Base-by-base conservation (phyloP, 2,797 vertebrate genomes). In the Sebastes baramenuke region DNA sequence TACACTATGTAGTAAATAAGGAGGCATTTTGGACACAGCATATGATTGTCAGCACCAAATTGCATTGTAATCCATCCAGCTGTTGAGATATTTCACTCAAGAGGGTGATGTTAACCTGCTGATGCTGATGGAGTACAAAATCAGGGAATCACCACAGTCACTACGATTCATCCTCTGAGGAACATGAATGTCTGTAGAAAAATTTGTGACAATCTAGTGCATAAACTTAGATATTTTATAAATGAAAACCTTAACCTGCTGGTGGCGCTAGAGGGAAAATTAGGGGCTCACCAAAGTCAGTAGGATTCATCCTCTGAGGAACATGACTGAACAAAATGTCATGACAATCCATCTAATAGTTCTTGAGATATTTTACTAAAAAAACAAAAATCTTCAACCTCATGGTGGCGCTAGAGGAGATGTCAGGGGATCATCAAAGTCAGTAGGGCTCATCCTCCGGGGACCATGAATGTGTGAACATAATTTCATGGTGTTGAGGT, bases 341-440 rank as follows among this genome's bases (percentile, higher is more conserved):
- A 14, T 16, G 38, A 42, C 38, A 16, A 42, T 42, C 38, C 38
- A 42, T 42, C 0, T 42, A 42, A 0, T 42, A 42, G 38, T 42
- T 42, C 38, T 42, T 0, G 38, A 42, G 38, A 42, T 42, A 42
- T 42, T 42, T 42, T 42, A 6, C 38, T 16, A n/a, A 42, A 6
- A 14, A 42, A 42, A 0, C 36, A 38, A 38, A 38, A 38, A 38
- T 14, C 38, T 0, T 14, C 13, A 42, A 0, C 38, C 13, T 42
- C 0, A 0, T 42, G 38, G 38, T 42, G 38, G 38, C 38, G 38
- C 38, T 1, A 16, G 38, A 42, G n/a, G 38, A 42, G 38, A 42
- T 0, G 38, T 42, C 38, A 42, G 38, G 38, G 5, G 5, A 0
- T 42, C 38, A 42, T 0, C 38, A 42, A 42, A 42, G 38, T 42